Evolutionary conservation across 2,888 invertebrate genomes (phyloP).

Genomic region (Gibbula magus): DNA sequence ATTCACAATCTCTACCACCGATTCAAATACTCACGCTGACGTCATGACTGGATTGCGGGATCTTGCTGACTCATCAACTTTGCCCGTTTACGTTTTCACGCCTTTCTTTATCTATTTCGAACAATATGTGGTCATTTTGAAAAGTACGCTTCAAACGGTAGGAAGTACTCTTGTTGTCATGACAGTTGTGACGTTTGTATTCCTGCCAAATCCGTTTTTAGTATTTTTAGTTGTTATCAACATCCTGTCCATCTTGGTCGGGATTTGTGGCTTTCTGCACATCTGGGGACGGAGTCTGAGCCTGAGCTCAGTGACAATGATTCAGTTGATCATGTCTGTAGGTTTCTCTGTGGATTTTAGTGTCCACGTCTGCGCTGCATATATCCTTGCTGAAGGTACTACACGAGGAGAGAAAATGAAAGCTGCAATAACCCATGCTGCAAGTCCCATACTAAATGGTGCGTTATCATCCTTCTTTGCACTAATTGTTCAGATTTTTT

Average conservation of each 20-base stretch:
- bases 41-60: conserved; percentile 60
- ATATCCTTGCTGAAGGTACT: conserved; percentile 40
- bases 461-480: conserved; percentile 58
- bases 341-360: conserved; percentile 68
- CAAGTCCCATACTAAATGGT: conserved; percentile 60
- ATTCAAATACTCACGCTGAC: conserved; percentile 78
- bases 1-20: conserved; percentile 67
- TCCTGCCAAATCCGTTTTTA: conserved; percentile 65
- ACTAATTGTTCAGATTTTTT: conserved; percentile 47
- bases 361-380: conserved; percentile 61
- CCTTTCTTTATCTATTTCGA: conserved; percentile 64
- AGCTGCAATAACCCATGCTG: conserved; percentile 48
- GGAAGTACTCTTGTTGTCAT: conserved; percentile 64
- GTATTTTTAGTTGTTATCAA: conserved; percentile 58
- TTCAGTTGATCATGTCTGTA: conserved; percentile 68
- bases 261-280: conserved; percentile 65
- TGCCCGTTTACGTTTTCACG: conserved; percentile 54
- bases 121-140: conserved; percentile 62
- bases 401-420: conserved; percentile 36
- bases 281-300: conserved; percentile 61
- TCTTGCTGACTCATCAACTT: conserved; percentile 47
- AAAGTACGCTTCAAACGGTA: conserved; percentile 63
- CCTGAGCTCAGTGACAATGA: conserved; percentile 69
- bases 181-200: conserved; percentile 62
- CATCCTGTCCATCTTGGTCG: conserved; percentile 61